Conservation (phyloP, 1,140 invertebrate species). For the Habropoda laboriosa region DNA sequence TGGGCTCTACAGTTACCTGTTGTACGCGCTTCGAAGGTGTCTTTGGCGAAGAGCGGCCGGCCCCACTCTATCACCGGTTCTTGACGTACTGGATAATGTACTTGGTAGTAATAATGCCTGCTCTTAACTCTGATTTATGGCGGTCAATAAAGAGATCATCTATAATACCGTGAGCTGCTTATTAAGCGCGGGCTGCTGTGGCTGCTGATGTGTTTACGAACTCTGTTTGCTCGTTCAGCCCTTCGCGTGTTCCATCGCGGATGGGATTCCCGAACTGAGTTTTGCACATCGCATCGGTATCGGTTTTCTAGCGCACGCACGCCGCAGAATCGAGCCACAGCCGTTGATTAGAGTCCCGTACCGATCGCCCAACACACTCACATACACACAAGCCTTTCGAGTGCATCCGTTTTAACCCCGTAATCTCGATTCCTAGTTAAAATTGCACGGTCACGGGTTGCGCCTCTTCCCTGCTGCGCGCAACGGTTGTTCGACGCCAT, state of each 20-base stretch:
- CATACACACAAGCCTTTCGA: no score
- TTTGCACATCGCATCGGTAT: slow-evolving; percentile 2
- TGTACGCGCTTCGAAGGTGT: background rate
- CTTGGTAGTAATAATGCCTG: slow-evolving; percentile 42
- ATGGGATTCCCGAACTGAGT: background rate
- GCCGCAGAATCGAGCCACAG: background rate
- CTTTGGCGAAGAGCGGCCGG: slow-evolving; percentile 10
- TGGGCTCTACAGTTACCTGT: slow-evolving; percentile 1
- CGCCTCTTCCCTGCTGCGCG: background rate
- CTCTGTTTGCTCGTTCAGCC: slow-evolving; percentile 31
- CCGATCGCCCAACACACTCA: background rate
- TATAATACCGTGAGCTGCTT: slow-evolving; percentile 43
- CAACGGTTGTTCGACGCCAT: background rate
- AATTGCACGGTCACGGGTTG: slow-evolving; percentile 18
- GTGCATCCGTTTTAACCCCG: slow-evolving; percentile 42
- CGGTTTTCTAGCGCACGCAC: slow-evolving; percentile 26
- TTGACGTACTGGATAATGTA: slow-evolving; percentile 29
- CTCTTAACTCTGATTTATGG: slow-evolving; percentile 53
- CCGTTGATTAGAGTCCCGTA: slow-evolving; percentile 15
- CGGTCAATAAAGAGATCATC: slow-evolving; percentile 56
- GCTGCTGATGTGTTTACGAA: slow-evolving; percentile 41
- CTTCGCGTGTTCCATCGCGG: background rate
- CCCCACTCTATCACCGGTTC: slow-evolving; percentile 32
- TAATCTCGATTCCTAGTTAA: slow-evolving; percentile 26
- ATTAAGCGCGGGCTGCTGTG: slow-evolving; percentile 27